These are phyloP conservation scores for Pygoscelis antarcticus DNA, from an alignment of 2,113 vertebrate genomes.

Conservation along the genomic window DNA sequence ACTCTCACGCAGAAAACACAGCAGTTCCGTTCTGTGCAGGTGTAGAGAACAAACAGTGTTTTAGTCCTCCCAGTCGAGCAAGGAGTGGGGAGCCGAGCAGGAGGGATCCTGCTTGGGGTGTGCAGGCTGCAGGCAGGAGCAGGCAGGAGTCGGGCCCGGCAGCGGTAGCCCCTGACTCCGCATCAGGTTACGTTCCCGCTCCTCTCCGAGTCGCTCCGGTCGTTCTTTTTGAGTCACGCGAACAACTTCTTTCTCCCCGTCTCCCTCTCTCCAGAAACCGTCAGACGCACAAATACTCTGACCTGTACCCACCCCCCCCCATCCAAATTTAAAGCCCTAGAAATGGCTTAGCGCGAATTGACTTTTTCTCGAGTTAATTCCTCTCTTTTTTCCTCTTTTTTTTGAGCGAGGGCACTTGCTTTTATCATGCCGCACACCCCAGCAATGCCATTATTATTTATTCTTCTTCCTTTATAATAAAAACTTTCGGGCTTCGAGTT, in stretches of 20 bases:
- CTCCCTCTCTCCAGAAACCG: not conserved
- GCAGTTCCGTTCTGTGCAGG: conserved; percentile 66
- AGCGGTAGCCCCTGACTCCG: conserved; percentile 3
- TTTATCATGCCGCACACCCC: conserved; percentile 64
- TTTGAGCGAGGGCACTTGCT: conserved; percentile 46
- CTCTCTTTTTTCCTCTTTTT: not conserved
- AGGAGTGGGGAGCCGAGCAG: conserved; percentile 31
- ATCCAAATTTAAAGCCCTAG: conserved; percentile 24
- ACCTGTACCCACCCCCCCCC: not conserved
- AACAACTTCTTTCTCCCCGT: not conserved
- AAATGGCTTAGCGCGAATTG: conserved; percentile 31
- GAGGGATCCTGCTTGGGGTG: conserved; percentile 22
- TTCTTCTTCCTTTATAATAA: conserved; percentile 39
- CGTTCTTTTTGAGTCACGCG: not conserved
- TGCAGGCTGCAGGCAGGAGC: conserved; percentile 20
- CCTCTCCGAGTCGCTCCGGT: not conserved
- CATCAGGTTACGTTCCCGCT: not conserved
- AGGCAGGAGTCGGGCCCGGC: not conserved
- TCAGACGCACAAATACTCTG: conserved; percentile 47
- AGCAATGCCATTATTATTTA: conserved; percentile 63
- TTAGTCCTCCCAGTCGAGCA: not conserved
- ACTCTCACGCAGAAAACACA: conserved; percentile 81
- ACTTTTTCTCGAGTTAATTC: not conserved
- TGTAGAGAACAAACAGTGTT: conserved; percentile 57
- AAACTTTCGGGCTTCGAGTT: conserved; percentile 26